Base-by-base conservation (phyloP, 1,140 invertebrate genomes). In the Cotesia typhae region DNA sequence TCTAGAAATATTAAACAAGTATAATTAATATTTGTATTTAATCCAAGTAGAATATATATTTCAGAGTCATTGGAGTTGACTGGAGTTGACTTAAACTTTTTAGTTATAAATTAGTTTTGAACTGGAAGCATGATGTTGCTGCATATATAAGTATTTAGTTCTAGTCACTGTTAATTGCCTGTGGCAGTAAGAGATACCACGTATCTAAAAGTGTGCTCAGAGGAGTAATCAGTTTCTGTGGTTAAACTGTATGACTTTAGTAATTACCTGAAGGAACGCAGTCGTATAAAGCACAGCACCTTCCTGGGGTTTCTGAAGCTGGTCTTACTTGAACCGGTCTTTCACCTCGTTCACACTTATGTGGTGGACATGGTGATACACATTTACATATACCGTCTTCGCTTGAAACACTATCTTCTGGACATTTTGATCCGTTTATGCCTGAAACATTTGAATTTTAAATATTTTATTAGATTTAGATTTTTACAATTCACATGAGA, bases 351-450 rank as follows among this genome's bases (percentile, higher is more conserved):
- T 73, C 73, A 73, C 84, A 86, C 67, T 79, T 80, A 17, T 78
- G 69, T 66, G 77, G 78, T 59, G 82, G 82, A 77, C 84, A 86
- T 12, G 77, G 76, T 57, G 79, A 74, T 61, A 84, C 77, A 76
- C 84, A 86, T 75, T 80, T 81, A 74, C 84, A 86, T 51, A 71
- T 59, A 65, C 81, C 81, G 70, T 84, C 81, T 72, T 83, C 82
- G 5, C 76, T 78, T n/a, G 73, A 47, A 9, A 83, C 74, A 70
- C 82, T 86, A 65, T 86, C 83, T 67, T 80, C 79, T 38, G 84
- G 84, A 71, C 84, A 85, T 57, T 65, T 74, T n/a, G 74, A 73
- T 35, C 75, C 74, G 4, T 73, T 70, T 6, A 70, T 63, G 57
- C 73, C 79, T 80, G 77, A 51, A 80, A 80, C 53, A 72, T 17